Base-by-base conservation (phyloP, 2,888 invertebrate species). In the Polyommatus icarus region DNA sequence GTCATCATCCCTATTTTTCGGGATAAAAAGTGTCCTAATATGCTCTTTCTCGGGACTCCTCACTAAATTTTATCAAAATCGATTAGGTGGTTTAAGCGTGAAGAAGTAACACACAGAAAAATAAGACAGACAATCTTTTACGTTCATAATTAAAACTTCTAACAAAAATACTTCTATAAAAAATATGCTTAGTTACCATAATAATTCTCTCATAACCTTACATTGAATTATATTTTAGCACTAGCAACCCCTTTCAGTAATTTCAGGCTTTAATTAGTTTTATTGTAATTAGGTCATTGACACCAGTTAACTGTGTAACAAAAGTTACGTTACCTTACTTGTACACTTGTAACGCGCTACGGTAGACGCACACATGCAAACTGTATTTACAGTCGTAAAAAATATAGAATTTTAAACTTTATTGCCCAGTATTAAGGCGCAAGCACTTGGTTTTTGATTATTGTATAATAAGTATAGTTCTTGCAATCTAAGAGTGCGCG, bases 261-360 rank as follows among this genome's bases (percentile, higher is more conserved):
- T 67, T 67, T 67, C 29, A 67, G 67, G 10, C 5, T 67, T 54
- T 32, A 24, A 59, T 61, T 24, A 61, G 61, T 67, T 67, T 20
- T 29, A 32, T 67, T 67, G 12, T 67, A 67, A 24, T 12, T 61
- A 67, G 67, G 67, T 32, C 67, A 15, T 67, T 67, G 29, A 67
- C 67, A 67, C 29, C 67, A 32, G 67, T 32, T 29, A 67, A 67
- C 67, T 29, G 29, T 61, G 24, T 67, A 67, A 29, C 67, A 67
- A 32, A 67, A 67, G 67, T 67, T 67, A 67, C 29, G 29, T 29
- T 15, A 8, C 18, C 29, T 67, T 67, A 67, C 67, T 67, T 67
- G 67, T 67, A 7, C 32, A 67, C 67, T 32, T 67, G 32, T 67
- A 15, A 67, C 29, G n/a, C 67, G 67, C 29, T 15, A 67, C 67